Conservation (phyloP, 2,888 invertebrate species). For the Ichneumon xanthorius region DNA sequence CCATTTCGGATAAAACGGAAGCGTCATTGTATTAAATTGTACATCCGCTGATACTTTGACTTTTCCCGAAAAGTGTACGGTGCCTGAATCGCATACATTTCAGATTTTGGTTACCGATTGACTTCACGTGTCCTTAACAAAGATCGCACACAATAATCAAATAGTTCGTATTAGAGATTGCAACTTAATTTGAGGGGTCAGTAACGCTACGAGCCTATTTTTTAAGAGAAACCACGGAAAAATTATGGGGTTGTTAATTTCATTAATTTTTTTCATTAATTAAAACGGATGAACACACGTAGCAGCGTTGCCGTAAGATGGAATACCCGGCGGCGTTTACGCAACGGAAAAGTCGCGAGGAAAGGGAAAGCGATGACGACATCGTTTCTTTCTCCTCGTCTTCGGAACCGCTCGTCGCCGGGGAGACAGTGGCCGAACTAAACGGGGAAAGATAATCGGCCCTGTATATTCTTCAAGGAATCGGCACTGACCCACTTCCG, state of each 20-base stretch:
- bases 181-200: no score
- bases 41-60: no score
- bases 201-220: no score
- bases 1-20: no score
- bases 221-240: no score
- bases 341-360: conserved; percentile 71
- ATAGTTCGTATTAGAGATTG: no score
- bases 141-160: no score
- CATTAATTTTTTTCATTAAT: neutral
- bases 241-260: neutral
- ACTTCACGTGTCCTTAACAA: no score
- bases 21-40: no score
- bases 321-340: conserved; percentile 23
- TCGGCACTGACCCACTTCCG: conserved; percentile 77
- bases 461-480: conserved; percentile 8
- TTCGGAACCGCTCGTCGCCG: neutral
- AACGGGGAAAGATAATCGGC: conserved; percentile 14
- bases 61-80: no score
- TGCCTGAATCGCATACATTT: no score
- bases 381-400: conserved; percentile 29
- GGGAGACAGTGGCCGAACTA: neutral
- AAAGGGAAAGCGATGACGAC: conserved; percentile 78
- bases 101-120: no score
- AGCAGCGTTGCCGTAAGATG: neutral
- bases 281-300: neutral